Evolutionary conservation across 1,140 invertebrate genomes (phyloP).

Genomic region (Theocolax elegans): DNA sequence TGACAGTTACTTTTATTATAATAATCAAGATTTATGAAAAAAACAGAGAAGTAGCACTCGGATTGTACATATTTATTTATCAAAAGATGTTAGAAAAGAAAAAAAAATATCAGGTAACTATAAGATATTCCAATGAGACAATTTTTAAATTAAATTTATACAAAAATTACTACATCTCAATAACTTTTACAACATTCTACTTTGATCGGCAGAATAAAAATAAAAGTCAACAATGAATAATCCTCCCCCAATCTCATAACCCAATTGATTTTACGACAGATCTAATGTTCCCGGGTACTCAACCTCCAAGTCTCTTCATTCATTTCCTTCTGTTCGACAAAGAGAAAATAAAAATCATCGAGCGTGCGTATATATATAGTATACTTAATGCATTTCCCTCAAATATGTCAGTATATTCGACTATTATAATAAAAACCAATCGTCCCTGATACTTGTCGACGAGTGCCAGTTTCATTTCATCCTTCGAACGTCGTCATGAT

Average conservation of each 20-base stretch:
- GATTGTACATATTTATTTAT: too few relatives aligned
- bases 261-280: constrained; percentile 9
- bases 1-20: too few relatives aligned
- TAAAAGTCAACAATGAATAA: too few relatives aligned
- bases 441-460: constrained; percentile 34
- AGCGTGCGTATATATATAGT: neutral
- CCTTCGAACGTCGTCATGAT: neutral
- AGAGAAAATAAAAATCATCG: neutral
- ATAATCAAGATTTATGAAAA: too few relatives aligned
- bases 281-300: constrained; percentile 13
- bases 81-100: too few relatives aligned
- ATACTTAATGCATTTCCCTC: neutral
- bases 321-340: neutral
- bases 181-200: too few relatives aligned
- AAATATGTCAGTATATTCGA: neutral
- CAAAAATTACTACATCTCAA: too few relatives aligned
- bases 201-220: too few relatives aligned
- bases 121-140: too few relatives aligned
- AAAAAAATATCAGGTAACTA: too few relatives aligned
- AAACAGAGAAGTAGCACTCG: too few relatives aligned
- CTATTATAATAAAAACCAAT: constrained; percentile 35
- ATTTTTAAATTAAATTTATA: too few relatives aligned
- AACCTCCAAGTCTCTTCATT: constrained; percentile 20
- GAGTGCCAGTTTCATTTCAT: constrained; percentile 9
- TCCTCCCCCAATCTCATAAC: neutral